These are phyloP conservation scores for Xestia rhomboidea DNA, from an alignment of 2,888 invertebrate species.

Conservation along the genomic window DNA sequence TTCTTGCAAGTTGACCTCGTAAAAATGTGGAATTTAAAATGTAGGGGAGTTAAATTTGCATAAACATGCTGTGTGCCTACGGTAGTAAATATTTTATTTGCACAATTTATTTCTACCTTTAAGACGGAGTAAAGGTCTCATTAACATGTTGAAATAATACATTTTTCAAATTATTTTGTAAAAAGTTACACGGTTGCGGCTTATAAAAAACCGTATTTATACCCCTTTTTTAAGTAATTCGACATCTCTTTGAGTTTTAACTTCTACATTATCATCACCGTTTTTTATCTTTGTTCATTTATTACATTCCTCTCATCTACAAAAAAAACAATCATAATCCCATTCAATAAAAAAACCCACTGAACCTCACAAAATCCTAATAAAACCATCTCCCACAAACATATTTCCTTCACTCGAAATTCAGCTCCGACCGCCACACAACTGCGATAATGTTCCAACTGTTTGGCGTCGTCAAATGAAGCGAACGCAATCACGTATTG, in stretches of 20 bases:
- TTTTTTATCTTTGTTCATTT: not conserved
- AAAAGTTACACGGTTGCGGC: not conserved
- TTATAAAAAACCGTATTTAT: not conserved
- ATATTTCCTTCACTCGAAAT: constrained; percentile 44
- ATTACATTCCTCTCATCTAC: not conserved
- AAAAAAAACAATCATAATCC: constrained; percentile 8
- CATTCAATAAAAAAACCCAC: not conserved
- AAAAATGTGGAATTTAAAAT: constrained; percentile 59
- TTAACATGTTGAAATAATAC: constrained; percentile 25
- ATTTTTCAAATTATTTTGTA: not conserved
- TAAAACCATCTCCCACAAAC: constrained; percentile 28
- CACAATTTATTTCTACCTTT: constrained; percentile 41
- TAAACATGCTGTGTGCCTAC: constrained; percentile 46
- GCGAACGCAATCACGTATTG: constrained; percentile 71
- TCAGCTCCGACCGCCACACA: constrained; percentile 36
- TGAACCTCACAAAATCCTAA: constrained; percentile 18
- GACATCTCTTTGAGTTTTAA: not conserved
- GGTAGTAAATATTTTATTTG: constrained; percentile 53
- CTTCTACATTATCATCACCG: not conserved
- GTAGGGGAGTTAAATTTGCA: constrained; percentile 49
- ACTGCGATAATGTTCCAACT: constrained; percentile 62
- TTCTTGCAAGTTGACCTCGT: constrained; percentile 58
- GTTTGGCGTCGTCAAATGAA: constrained; percentile 70
- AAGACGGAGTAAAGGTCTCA: constrained; percentile 34
- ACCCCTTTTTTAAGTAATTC: not conserved